phyloP scores from a whole-genome alignment of 1,140 invertebrate genomes.

The Neodiprion lecontei region DNA sequence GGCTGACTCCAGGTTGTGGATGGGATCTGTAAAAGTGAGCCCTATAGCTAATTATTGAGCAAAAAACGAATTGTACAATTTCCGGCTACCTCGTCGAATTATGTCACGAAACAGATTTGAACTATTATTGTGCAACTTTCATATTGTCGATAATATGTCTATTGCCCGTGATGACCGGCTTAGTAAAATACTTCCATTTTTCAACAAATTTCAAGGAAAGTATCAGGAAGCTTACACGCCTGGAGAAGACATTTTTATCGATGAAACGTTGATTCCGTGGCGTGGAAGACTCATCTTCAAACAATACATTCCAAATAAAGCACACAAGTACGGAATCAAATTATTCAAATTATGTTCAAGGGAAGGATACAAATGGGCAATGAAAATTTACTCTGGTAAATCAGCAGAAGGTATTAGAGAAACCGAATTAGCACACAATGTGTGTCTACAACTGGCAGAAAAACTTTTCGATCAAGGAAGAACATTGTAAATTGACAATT shows the following conservation, averaged over 20 bases:
- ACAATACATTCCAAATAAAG: conserved; percentile 57
- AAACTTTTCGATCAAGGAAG: conserved; percentile 27
- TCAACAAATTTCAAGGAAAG: conserved; percentile 23
- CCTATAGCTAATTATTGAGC: conserved; percentile 9
- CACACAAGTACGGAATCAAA: conserved; percentile 51
- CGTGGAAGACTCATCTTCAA: conserved; percentile 48
- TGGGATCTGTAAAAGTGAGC: conserved; percentile 14
- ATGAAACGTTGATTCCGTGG: conserved; percentile 50
- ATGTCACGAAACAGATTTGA: conserved; percentile 46
- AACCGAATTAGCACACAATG: conserved; percentile 9
- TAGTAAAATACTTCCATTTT: conserved; percentile 35
- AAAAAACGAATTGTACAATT: conserved; percentile 17
- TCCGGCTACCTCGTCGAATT: conserved; percentile 15
- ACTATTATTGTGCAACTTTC: conserved; percentile 37
- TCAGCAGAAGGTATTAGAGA: conserved; percentile 15
- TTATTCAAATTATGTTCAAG: conserved; percentile 43
- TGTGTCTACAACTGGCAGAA: conserved; percentile 22
- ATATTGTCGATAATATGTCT: conserved; percentile 39
- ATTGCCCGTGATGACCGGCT: conserved; percentile 30
- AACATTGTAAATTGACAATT: conserved; percentile 33
- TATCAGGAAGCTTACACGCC: conserved; percentile 31
- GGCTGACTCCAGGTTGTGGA: conserved; percentile 13
- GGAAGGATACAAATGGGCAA: conserved; percentile 35
- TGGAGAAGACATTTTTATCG: conserved; percentile 42
- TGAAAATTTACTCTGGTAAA: conserved; percentile 41